Conservation (phyloP, 2,888 invertebrate genomes). For the Nysson spinosus region DNA sequence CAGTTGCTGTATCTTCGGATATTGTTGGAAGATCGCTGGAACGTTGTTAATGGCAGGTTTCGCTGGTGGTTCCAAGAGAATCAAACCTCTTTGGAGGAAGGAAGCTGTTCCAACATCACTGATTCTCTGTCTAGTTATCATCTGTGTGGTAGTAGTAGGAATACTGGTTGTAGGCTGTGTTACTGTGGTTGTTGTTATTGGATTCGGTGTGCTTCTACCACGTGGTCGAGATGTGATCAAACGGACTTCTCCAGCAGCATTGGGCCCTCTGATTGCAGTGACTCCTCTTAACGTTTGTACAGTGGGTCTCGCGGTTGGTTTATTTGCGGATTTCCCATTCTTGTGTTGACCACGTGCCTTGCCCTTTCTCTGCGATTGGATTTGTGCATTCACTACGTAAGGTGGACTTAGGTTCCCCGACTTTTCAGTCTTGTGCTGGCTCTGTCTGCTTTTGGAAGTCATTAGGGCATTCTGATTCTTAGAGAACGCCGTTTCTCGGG, state of each 20-base stretch:
- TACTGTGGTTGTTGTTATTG: slow-evolving; percentile 51
- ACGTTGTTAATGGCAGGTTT: slow-evolving; percentile 79
- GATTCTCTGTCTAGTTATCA: slow-evolving; percentile 50
- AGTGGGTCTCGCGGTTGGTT: slow-evolving; percentile 79
- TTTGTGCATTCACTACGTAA: slow-evolving; percentile 63
- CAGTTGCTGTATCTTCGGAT: slow-evolving; percentile 87
- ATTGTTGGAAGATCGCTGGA: slow-evolving; percentile 85
- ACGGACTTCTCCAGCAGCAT: slow-evolving; percentile 55
- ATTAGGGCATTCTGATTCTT: slow-evolving; percentile 64
- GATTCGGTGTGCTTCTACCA: slow-evolving; percentile 65
- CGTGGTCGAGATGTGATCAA: slow-evolving; percentile 62
- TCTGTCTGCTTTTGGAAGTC: slow-evolving; percentile 77
- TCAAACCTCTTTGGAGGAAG: slow-evolving; percentile 72
- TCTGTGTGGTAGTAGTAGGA: slow-evolving; percentile 29
- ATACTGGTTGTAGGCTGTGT: slow-evolving; percentile 23
- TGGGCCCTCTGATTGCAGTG: slow-evolving; percentile 70
- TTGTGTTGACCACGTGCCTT: slow-evolving; percentile 72
- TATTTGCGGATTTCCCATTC: slow-evolving; percentile 69
- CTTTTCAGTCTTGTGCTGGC: slow-evolving; percentile 81
- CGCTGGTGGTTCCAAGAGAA: slow-evolving; percentile 74
- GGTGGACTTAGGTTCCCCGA: slow-evolving; percentile 72
- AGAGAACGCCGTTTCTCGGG: slow-evolving; percentile 65
- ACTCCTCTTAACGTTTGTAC: slow-evolving; percentile 80
- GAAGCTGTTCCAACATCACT: slow-evolving; percentile 67
- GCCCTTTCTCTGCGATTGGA: slow-evolving; percentile 65